Evolutionary conservation across 30 jellyfish, hydroid and myxozoan species (phyloP).

Genomic region (Cassiopea xamachana): DNA sequence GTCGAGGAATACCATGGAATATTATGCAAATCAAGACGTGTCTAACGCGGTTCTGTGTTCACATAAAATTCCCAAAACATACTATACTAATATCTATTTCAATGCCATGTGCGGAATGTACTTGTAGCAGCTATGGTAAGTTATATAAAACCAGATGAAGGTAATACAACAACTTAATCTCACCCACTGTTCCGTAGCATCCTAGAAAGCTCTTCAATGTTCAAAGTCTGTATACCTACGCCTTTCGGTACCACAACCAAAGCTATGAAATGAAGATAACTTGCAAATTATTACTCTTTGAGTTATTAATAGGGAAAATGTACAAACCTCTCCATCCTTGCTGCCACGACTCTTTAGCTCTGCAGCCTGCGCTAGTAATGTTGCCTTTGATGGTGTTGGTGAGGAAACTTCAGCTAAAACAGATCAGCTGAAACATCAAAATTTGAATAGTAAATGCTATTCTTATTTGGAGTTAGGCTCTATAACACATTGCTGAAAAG

Average conservation of each 20-base stretch:
- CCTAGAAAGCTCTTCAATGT: too few species aligned
- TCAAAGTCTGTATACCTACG: too few species aligned
- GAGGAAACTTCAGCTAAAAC: constrained; percentile 25
- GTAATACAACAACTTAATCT: too few species aligned
- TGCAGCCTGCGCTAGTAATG: constrained; percentile 74
- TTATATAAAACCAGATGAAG: too few species aligned
- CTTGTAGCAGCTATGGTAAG: too few species aligned
- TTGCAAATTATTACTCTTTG: background rate
- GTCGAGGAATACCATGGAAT: constrained; percentile 40
- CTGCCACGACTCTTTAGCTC: constrained; percentile 45
- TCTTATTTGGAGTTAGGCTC: too few species aligned
- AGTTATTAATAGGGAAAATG: background rate
- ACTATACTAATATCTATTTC: too few species aligned
- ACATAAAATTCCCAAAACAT: background rate
- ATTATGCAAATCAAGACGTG: background rate
- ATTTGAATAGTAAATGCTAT: too few species aligned
- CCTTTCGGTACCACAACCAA: background rate
- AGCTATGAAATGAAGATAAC: background rate
- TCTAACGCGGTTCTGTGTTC: background rate
- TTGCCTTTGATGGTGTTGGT: constrained; percentile 69
- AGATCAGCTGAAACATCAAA: background rate
- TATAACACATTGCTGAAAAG: too few species aligned
- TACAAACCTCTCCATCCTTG: constrained; percentile 24
- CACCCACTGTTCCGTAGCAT: too few species aligned
- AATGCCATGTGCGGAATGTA: too few species aligned